Evolutionary conservation across 2,113 vertebrate genomes (phyloP), one percentile per base, ranked within the genome.

Genomic region (Ceyx margarethae): DNA sequence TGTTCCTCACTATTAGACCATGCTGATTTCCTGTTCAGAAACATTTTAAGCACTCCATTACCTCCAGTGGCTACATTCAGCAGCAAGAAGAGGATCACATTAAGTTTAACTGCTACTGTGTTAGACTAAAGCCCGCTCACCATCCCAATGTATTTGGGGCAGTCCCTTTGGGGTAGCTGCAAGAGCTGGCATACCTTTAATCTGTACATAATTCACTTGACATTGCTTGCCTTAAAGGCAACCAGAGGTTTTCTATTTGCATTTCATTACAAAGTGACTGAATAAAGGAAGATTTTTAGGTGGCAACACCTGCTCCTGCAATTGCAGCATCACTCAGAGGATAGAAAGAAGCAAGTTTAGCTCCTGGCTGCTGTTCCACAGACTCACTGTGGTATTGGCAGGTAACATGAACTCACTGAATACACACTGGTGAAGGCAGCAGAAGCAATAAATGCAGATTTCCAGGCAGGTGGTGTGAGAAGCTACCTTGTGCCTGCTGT

Each of bases 181-280:
- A 91, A 81, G 50, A 92, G 42, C 58, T 45, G 22, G 11, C 0
- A 0, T 75, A 19, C 61, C 48, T 89, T 61, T 65, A 68, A 72
- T 93, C 51, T 89, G 42, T 79, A 33, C 25, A 4, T 75, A 86
- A 84, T 84, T 78, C 53, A 54, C n/a, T 84, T 60, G 48, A 57
- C 14, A 14, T 51, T 69, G 17, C 46, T 87, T 71, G 80, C 35
- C 77, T 84, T 80, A 57, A 87, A 83, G 72, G 68, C 42, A 90
- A 40, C 46, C 48, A 11, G 26, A 84, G 56, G 65, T 81, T 94
- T 94, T 67, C 42, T 54, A 7, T 84, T 93, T 78, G 73, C 83
- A 57, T 90, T 88, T 91, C 67, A 33, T 90, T 95, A 68, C 35
- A 29, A 94, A 86, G 45, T 62, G 28, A 9, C 57, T 78, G 69